Conservation (phyloP, 2,888 invertebrate genomes). For the Cosmorhoe ocellata region DNA sequence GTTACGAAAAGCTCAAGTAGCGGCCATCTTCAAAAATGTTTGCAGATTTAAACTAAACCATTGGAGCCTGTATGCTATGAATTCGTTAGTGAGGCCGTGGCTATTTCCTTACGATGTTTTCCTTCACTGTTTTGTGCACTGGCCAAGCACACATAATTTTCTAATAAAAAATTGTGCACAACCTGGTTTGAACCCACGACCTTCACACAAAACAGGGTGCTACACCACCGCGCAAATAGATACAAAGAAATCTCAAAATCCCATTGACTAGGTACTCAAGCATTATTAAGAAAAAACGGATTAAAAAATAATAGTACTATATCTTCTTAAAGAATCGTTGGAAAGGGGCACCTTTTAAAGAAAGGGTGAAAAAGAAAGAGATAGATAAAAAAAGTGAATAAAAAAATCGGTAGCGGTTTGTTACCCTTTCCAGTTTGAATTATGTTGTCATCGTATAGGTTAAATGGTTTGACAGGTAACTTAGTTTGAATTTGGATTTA, state of each 20-base stretch:
- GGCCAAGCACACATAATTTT: too few species aligned
- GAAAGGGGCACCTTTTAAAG: constrained; percentile 23
- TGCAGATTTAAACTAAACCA: too few species aligned
- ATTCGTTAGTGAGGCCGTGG: too few species aligned
- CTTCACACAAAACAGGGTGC: too few species aligned
- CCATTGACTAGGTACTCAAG: constrained; percentile 57
- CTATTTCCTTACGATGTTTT: too few species aligned
- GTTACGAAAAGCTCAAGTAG: too few species aligned
- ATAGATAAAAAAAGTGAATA: constrained; percentile 30
- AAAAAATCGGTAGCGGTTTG: constrained; percentile 63
- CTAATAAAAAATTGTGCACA: too few species aligned
- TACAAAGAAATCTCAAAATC: neutral
- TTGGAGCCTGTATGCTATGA: too few species aligned
- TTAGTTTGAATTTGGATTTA: constrained; percentile 27
- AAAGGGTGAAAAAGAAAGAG: constrained; percentile 40
- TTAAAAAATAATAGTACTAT: constrained; percentile 37
- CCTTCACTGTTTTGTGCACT: too few species aligned
- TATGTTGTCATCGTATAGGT: constrained; percentile 61
- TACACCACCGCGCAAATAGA: too few species aligned
- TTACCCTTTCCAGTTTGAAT: constrained; percentile 56
- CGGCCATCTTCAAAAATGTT: too few species aligned
- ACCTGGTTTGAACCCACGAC: too few species aligned
- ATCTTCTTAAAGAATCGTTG: constrained; percentile 40
- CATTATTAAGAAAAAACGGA: constrained; percentile 47
- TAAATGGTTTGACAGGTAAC: constrained; percentile 51